phyloP scores from a whole-genome alignment of 2,888 invertebrate genomes.

The Macrosiphum euphorbiae region DNA sequence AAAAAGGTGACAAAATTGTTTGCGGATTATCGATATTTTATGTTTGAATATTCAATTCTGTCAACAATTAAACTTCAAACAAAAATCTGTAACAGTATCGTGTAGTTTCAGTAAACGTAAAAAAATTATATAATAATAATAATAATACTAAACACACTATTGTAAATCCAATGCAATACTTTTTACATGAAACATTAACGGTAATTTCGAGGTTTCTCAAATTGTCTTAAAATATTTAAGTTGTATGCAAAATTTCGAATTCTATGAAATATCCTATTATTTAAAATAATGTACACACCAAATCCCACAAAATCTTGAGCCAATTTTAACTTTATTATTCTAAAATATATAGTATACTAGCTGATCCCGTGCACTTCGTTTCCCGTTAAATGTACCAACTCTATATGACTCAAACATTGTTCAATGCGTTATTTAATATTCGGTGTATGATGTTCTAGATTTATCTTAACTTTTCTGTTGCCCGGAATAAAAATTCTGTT shows the following conservation, averaged over 20 bases:
- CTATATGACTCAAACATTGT: no score
- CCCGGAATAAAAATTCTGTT: no score
- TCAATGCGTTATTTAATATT: no score
- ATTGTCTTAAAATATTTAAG: background rate
- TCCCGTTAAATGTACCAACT: no score
- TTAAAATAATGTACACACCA: background rate
- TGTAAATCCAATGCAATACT: no score
- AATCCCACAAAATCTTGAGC: background rate
- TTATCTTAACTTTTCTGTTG: no score
- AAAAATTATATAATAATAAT: background rate
- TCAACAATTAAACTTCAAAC: background rate
- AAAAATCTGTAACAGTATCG: background rate
- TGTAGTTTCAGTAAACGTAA: background rate
- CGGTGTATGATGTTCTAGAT: no score
- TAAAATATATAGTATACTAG: background rate
- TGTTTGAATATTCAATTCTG: background rate
- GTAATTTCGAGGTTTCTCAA: no score
- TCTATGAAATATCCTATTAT: background rate
- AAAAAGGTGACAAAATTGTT: background rate
- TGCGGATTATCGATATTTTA: background rate
- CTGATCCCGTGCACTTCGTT: no score
- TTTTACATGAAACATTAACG: no score
- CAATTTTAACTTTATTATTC: background rate
- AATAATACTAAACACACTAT: no score
- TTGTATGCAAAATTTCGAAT: background rate